These are phyloP conservation scores for Porites evermanni DNA, from an alignment of 92 coral and sea anemone genomes.

Conservation along the genomic window DNA sequence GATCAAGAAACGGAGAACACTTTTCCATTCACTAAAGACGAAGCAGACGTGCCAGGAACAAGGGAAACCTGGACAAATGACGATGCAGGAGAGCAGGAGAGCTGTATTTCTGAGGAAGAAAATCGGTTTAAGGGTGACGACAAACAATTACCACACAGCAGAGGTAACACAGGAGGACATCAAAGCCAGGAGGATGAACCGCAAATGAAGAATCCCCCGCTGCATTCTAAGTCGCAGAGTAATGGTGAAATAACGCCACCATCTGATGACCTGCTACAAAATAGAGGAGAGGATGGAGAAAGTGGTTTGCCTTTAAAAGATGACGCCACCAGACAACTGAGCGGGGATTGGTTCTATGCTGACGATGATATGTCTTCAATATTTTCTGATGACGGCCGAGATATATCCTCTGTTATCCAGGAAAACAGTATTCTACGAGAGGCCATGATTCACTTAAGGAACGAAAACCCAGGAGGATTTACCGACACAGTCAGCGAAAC, in stretches of 20 bases:
- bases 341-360: constrained; percentile 16
- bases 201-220: background rate
- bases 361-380: constrained; percentile 75
- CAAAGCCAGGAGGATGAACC: background rate
- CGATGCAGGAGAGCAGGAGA: constrained; percentile 1
- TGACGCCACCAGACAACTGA: background rate
- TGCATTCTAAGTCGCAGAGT: background rate
- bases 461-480: constrained; percentile 48
- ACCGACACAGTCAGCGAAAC: constrained; percentile 83
- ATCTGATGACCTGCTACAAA: constrained; percentile 9
- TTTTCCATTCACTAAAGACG: background rate
- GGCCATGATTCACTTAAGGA: constrained; percentile 60
- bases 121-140: background rate
- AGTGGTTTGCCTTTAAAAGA: constrained; percentile 12
- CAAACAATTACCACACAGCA: background rate
- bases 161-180: background rate
- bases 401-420: constrained; percentile 42
- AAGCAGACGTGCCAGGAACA: background rate
- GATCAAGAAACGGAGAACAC: background rate
- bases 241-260: background rate
- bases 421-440: constrained; percentile 62
- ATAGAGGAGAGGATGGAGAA: background rate
- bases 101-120: background rate
- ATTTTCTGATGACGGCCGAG: constrained; percentile 77
- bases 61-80: background rate